A percentile compares a stretch with the other conserved stretches of the same genome.
Evolutionary conservation across 2,797 vertebrate genomes (phyloP).

Genomic region (Fratercula arctica): DNA sequence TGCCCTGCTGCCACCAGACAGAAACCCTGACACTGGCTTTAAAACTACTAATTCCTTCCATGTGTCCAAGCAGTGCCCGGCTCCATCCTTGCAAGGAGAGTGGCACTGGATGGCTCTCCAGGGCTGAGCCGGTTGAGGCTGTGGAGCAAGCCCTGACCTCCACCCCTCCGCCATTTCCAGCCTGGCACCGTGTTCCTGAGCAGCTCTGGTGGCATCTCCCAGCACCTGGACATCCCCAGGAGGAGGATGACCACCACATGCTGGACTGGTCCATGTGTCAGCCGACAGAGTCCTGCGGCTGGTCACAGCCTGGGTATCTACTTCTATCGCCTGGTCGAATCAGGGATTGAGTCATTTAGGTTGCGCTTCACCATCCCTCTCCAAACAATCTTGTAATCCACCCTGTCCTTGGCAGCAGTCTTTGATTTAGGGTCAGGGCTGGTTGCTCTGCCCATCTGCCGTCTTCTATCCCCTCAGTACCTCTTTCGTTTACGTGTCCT

Average conservation of each 20-base stretch:
- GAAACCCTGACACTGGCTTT: not conserved
- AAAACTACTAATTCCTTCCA: not conserved
- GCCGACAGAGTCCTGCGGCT: rapidly evolving
- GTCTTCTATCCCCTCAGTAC: not conserved
- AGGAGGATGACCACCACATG: rapidly evolving
- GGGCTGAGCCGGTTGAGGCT: not conserved
- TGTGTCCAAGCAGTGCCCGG: not conserved
- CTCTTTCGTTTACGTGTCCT: not conserved
- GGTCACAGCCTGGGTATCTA: not conserved
- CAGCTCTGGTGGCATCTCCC: not conserved
- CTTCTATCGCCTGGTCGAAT: not conserved
- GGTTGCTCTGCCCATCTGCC: not conserved
- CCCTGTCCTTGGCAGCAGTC: not conserved
- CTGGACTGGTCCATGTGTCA: rapidly evolving
- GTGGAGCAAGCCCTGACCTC: not conserved
- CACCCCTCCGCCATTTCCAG: not conserved
- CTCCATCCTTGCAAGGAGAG: not conserved
- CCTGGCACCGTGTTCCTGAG: rapidly evolving
- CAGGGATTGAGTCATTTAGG: not conserved
- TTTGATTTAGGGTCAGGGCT: not conserved
- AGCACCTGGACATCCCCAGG: not conserved
- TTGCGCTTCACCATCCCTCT: not conserved
- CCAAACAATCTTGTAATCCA: not conserved
- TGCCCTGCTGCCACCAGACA: not conserved
- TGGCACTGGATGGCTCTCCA: rapidly evolving